Conservation (phyloP, 2,797 vertebrate species). For the Myotis planiceps region DNA sequence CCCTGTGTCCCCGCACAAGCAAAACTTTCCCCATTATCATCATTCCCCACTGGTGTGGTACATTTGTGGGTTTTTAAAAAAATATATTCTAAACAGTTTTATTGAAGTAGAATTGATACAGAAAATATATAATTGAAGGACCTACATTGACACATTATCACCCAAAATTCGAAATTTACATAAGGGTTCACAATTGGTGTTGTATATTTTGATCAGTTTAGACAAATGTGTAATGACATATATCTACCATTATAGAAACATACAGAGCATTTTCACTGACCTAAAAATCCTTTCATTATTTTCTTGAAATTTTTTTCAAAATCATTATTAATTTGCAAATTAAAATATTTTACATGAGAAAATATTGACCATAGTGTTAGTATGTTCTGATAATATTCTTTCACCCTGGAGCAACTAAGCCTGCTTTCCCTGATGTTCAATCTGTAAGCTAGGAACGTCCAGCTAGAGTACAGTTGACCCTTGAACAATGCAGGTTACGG, state of each 20-base stretch:
- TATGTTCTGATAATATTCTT: not conserved
- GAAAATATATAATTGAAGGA: not conserved
- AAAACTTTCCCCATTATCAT: fast-evolving
- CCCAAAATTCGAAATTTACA: not conserved
- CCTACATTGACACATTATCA: not conserved
- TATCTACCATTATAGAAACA: not conserved
- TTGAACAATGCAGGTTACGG: not conserved
- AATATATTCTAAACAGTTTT: not conserved
- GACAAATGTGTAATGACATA: not conserved
- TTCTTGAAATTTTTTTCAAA: not conserved
- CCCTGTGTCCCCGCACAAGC: not conserved
- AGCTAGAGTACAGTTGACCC: not conserved
- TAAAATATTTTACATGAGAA: not conserved
- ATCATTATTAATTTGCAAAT: not conserved
- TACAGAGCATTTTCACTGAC: not conserved
- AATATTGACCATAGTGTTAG: not conserved
- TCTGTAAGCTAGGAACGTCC: too few species aligned
- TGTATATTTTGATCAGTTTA: not conserved
- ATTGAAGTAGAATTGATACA: not conserved
- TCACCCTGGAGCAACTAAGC: not conserved
- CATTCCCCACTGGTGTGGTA: not conserved
- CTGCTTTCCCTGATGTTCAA: not conserved
- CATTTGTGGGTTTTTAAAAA: not conserved
- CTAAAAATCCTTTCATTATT: not conserved
- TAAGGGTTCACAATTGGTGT: not conserved